Conservation (phyloP, 2,113 vertebrate genomes). For the Bujurquina vittata region DNA sequence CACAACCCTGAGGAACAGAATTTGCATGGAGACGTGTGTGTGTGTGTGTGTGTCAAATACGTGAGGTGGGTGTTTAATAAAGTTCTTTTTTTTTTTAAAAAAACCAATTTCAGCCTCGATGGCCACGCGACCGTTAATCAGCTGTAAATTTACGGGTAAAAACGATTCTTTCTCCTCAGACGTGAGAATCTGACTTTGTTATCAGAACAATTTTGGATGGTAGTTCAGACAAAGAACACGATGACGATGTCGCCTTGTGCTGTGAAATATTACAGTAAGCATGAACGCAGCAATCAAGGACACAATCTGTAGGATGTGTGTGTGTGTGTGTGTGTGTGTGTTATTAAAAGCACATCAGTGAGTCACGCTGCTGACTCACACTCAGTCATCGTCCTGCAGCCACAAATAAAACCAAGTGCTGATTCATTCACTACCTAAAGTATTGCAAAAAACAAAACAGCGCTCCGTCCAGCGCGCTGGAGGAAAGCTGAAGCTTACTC, state of each 20-base stretch:
- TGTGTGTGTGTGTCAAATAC: too few relatives aligned
- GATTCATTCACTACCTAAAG: not conserved
- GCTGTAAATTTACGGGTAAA: too few relatives aligned
- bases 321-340: not conserved
- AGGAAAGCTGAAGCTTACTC: not conserved
- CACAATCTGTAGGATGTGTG: not conserved
- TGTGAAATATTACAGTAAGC: not conserved
- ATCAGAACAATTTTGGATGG: not conserved
- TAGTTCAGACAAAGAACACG: not conserved
- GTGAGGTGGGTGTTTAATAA: not conserved
- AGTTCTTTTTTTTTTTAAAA: not conserved
- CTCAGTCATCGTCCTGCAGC: not conserved
- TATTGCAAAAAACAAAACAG: not conserved
- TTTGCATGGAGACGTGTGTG: too few relatives aligned
- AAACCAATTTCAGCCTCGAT: not conserved
- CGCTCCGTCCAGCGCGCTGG: not conserved
- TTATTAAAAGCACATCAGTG: constrained; percentile 2
- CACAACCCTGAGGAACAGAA: too few relatives aligned
- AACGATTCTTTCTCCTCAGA: not conserved
- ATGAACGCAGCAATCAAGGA: not conserved
- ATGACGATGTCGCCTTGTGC: not conserved
- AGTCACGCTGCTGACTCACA: not conserved
- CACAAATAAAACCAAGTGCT: not conserved
- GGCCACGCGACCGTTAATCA: too few relatives aligned
- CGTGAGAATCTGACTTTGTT: not conserved